Evolutionary conservation across 2,113 vertebrate genomes (phyloP).

Genomic region (Columba livia): DNA sequence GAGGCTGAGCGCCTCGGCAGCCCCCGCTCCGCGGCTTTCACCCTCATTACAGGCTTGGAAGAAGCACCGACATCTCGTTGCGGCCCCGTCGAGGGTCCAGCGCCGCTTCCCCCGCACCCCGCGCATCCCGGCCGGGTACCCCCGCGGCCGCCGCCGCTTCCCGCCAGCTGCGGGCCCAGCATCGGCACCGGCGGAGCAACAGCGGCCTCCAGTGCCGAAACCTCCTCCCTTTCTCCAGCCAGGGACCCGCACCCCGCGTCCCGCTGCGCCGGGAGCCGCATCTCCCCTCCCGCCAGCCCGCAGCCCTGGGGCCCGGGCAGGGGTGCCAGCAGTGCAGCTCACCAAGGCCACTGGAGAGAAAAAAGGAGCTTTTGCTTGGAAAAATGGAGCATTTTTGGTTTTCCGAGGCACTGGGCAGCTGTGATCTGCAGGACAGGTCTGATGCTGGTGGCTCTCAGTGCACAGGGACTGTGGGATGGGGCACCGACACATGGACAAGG

Average conservation of each 20-base stretch:
- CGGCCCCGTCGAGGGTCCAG: not conserved
- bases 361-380: not conserved
- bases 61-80: not conserved
- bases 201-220: constrained; percentile 64
- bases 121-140: not conserved
- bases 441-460: not conserved
- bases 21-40: not conserved
- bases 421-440: not conserved
- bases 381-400: not conserved
- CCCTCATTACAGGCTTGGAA: not conserved
- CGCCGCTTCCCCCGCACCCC: not conserved
- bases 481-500: not conserved
- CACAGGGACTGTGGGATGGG: not conserved
- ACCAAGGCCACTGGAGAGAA: not conserved
- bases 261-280: not conserved
- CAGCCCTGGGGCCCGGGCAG: not conserved
- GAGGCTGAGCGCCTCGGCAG: not conserved
- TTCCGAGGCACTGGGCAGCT: not conserved
- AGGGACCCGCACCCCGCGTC: not conserved
- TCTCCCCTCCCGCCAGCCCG: not conserved
- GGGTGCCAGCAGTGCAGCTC: not conserved
- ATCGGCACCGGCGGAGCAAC: not conserved
- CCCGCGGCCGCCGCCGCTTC: not conserved
- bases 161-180: not conserved
- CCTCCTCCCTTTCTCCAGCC: not conserved